Conservation (phyloP, 2,888 invertebrate species). For the Caenorhabditis sp. region DNA sequence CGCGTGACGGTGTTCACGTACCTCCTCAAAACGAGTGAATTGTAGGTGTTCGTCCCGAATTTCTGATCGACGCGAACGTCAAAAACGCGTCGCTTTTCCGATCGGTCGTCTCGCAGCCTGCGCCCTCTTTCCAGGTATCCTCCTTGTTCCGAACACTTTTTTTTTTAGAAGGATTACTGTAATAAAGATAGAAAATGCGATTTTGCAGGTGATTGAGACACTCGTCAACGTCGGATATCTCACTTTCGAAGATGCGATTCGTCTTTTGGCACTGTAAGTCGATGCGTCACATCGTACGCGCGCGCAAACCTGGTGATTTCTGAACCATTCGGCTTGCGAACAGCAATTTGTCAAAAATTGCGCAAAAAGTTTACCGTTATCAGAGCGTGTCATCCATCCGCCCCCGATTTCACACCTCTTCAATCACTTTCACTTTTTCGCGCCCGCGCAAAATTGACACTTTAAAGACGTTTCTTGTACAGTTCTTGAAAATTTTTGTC, state of each 20-base stretch:
- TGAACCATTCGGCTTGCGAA: too few species aligned
- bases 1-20: background rate
- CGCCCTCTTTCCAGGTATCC: conserved; percentile 41
- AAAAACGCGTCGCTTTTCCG: conserved; percentile 61
- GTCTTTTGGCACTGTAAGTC: conserved; percentile 66
- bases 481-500: too few species aligned
- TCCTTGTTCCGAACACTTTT: too few species aligned
- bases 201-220: conserved; percentile 61
- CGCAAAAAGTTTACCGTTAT: too few species aligned
- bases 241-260: conserved; percentile 69
- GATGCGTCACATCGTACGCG: too few species aligned
- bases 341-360: too few species aligned
- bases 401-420: conserved; percentile 12
- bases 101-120: conserved; percentile 59
- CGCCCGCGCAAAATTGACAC: too few species aligned
- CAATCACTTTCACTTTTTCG: conserved; percentile 12
- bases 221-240: conserved; percentile 64
- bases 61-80: conserved; percentile 63
- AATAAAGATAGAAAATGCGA: background rate
- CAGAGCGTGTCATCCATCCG: background rate
- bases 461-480: too few species aligned
- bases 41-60: conserved; percentile 66
- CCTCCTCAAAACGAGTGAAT: too few species aligned
- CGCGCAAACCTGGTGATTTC: too few species aligned
- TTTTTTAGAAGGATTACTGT: background rate